Percentiles rank a stretch among this genome's conserved stretches.
Evolutionary conservation across 2,888 invertebrate genomes (phyloP).

Genomic region (Morinoia aosen): DNA sequence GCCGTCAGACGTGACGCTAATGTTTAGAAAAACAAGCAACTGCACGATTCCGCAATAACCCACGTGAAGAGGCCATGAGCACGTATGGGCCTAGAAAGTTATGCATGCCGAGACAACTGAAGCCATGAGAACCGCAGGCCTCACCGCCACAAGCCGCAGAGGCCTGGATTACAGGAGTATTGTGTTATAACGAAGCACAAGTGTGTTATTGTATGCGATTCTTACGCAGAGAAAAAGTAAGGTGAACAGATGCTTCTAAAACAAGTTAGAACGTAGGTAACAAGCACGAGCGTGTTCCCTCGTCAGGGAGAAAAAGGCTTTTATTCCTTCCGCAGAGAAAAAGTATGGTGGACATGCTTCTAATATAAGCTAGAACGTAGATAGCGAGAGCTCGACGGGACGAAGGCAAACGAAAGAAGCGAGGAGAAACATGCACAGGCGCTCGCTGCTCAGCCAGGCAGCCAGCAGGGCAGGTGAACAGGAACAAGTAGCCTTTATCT

Average conservation of each 20-base stretch:
- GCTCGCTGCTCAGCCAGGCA: not conserved
- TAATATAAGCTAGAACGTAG: not conserved
- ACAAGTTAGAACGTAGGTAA: no score
- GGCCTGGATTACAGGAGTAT: not conserved
- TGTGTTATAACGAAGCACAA: no score
- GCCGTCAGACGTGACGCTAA: not conserved
- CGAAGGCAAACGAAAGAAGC: not conserved
- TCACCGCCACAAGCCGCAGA: not conserved
- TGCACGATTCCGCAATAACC: not conserved
- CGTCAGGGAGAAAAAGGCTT: no score
- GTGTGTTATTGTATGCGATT: no score
- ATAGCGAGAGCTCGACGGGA: not conserved
- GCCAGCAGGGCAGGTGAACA: not conserved
- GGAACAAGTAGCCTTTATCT: constrained; percentile 2
- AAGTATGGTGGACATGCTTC: no score
- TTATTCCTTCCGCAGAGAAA: no score
- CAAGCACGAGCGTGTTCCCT: no score
- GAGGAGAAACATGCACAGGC: not conserved
- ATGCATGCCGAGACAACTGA: not conserved
- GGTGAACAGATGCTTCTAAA: no score
- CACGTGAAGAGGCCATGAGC: not conserved
- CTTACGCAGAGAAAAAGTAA: no score
- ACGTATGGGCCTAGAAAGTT: not conserved
- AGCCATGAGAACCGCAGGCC: not conserved
- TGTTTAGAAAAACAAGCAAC: not conserved